phyloP scores from a whole-genome alignment of 2,797 vertebrate genomes.

The Hylomyscus alleni region DNA sequence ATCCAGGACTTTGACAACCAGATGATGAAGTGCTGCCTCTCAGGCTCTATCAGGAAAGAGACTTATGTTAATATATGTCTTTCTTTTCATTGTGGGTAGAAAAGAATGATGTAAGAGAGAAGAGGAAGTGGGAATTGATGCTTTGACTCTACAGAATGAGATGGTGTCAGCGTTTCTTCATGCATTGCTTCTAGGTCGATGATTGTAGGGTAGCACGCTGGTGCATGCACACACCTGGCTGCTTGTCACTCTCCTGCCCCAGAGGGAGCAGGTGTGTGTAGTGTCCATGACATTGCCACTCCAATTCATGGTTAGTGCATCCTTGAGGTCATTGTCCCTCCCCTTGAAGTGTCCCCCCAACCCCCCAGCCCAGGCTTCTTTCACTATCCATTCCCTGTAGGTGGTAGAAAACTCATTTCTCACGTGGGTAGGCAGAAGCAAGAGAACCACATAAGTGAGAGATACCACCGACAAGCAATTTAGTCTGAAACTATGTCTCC shows the following conservation, averaged over 20 bases:
- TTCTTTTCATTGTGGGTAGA: conserved; percentile 5
- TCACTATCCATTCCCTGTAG: neutral
- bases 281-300: neutral
- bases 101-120: conserved; percentile 8
- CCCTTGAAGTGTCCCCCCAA: neutral
- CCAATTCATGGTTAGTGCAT: neutral
- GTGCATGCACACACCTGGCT: neutral
- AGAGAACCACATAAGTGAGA: conserved; percentile 18
- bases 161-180: conserved; percentile 24
- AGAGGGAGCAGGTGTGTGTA: conserved; percentile 61
- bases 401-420: conserved; percentile 8
- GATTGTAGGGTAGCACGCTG: conserved; percentile 5
- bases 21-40: neutral
- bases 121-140: neutral
- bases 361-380: neutral
- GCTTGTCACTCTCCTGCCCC: conserved; percentile 20
- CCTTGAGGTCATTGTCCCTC: conserved; percentile 20
- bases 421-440: neutral
- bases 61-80: conserved; percentile 14
- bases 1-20: neutral
- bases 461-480: conserved; percentile 17
- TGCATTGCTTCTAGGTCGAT: neutral
- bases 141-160: conserved; percentile 36
- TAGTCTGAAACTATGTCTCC: conserved; percentile 56
- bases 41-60: neutral